Evolutionary conservation across 2,888 invertebrate species (phyloP), one percentile per base, ranked within the genome.

Genomic region (Emmelina monodactyla): DNA sequence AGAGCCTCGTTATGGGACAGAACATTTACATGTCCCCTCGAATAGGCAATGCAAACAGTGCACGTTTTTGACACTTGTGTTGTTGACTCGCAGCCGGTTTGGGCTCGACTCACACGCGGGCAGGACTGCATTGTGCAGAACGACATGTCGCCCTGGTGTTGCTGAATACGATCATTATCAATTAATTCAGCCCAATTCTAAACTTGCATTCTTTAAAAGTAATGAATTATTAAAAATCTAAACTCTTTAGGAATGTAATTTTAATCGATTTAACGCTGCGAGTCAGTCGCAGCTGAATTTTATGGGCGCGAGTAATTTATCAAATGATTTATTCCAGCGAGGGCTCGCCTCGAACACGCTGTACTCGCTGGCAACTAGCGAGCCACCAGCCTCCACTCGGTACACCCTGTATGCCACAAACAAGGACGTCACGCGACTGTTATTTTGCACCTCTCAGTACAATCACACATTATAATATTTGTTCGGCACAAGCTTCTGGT

Each of bases 21-120:
- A 28, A 13, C 39, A 36, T 22, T 44, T 45, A 39, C 38, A 40
- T 38, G 39, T 32, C 33, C 37, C 13, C 38, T 38, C 40, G 44
- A 50, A 53, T 44, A 53, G 47, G 41, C 37, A 53, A 49, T 39
- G 46, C 55, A 62, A 57, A 58, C 58, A 53, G 33, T 34, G 40
- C 31, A 36, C 32, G 35, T 40, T 55, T 54, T 56, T 56, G 45
- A 57, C 64, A 58, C 57, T 53, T 58, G 52, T 58, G n/a, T n/a
- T n/a, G n/a, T n/a, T n/a, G n/a, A n/a, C n/a, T n/a, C n/a, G n/a
- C n/a, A n/a, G n/a, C 56, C 45, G 50, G 50, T 45, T 42, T 42
- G 41, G 45, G 48, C 46, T 42, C 49, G 45, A 43, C 4, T 4
- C 25, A n/a, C 9, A 19, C 19, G 19, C 6, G 9, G 9, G n/a